These are phyloP conservation scores for Clytia hemisphaerica DNA, from an alignment of 30 jellyfish, hydroid and myxozoan genomes.

Conservation along the genomic window DNA sequence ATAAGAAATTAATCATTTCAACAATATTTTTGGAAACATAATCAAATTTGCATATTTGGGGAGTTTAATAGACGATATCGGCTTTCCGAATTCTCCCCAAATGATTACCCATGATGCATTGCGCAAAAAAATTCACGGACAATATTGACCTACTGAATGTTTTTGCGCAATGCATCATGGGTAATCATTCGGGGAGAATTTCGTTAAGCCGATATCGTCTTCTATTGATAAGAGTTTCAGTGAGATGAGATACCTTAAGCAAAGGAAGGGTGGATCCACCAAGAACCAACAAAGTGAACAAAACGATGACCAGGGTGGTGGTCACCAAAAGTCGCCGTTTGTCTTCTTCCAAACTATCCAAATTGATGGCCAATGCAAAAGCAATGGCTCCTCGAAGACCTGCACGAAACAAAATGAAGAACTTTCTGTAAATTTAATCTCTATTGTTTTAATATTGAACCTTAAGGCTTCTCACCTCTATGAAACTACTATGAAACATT, in stretches of 20 bases:
- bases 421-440: background rate
- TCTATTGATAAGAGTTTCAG: background rate
- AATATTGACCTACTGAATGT: too few relatives aligned
- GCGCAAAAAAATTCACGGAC: too few relatives aligned
- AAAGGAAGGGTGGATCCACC: conserved; percentile 93
- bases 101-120: too few relatives aligned
- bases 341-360: conserved; percentile 65
- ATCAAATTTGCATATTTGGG: background rate
- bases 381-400: conserved; percentile 99
- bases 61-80: too few relatives aligned
- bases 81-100: too few relatives aligned
- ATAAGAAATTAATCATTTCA: too few relatives aligned
- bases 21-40: background rate
- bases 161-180: too few relatives aligned
- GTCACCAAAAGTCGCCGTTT: conserved; percentile 75
- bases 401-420: background rate
- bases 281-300: conserved; percentile 67
- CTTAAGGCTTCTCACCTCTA: background rate
- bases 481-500: too few relatives aligned
- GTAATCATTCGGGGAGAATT: too few relatives aligned
- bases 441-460: background rate
- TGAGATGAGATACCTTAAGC: conserved; percentile 47
- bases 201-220: too few relatives aligned
- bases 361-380: conserved; percentile 78
- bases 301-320: conserved; percentile 75